These are phyloP conservation scores for Bombus haemorrhoidalis DNA, from an alignment of 1,140 invertebrate species.

Conservation along the genomic window DNA sequence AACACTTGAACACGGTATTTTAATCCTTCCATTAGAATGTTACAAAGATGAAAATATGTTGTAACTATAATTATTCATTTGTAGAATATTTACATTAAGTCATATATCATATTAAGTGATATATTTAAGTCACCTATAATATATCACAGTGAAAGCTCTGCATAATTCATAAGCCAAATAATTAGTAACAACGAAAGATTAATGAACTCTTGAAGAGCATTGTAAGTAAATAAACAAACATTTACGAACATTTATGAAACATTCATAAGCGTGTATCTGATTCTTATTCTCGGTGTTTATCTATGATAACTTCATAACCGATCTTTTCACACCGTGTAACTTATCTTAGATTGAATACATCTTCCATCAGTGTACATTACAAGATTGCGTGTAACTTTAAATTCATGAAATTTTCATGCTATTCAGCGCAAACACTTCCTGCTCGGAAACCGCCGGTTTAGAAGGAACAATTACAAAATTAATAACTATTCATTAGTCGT, in stretches of 20 bases:
- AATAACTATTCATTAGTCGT: not conserved
- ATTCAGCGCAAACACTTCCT: not conserved
- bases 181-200: not conserved
- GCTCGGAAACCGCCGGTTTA: not conserved
- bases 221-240: conserved; percentile 15
- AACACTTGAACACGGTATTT: no score
- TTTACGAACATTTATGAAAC: conserved; percentile 9
- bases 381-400: not conserved
- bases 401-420: not conserved
- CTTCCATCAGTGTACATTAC: not conserved
- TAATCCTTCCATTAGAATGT: no score
- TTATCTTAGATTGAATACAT: not conserved
- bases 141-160: no score
- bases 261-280: not conserved
- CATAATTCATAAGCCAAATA: not conserved
- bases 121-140: not conserved
- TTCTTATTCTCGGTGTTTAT: not conserved
- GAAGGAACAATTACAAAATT: not conserved
- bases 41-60: no score
- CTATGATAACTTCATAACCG: not conserved
- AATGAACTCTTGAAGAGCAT: not conserved
- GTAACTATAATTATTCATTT: no score
- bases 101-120: not conserved
- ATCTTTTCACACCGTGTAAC: not conserved
- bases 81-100: no score